Evolutionary conservation across 64 coral and sea anemone species (phyloP).

Genomic region (Pachyseris speciosa): DNA sequence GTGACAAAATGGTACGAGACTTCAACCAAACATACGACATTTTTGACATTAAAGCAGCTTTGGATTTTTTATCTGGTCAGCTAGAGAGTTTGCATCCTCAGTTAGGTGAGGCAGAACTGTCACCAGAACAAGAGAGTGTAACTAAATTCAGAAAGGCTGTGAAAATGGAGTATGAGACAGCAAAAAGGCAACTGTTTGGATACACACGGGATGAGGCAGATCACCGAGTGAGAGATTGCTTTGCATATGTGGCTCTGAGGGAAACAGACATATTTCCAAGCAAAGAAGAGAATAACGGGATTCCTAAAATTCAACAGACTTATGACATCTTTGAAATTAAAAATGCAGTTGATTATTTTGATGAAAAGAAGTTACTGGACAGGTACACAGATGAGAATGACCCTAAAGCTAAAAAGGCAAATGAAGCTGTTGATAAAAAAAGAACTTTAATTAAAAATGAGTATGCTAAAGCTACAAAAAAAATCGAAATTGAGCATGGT

Average conservation of each 20-base stretch:
- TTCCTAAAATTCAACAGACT: not conserved
- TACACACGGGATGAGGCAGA: not conserved
- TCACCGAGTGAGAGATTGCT: too few relatives aligned
- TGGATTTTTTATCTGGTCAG: not conserved
- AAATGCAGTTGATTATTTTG: not conserved
- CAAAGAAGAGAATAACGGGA: not conserved
- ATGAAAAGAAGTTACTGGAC: not conserved
- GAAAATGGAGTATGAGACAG: too few relatives aligned
- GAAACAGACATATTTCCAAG: not conserved
- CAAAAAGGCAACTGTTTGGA: not conserved
- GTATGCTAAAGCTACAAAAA: not conserved
- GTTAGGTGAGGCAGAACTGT: too few relatives aligned
- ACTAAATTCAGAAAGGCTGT: too few relatives aligned
- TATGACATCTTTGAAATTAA: slow-evolving; percentile 10
- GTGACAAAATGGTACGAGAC: too few relatives aligned
- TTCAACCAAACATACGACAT: too few relatives aligned
- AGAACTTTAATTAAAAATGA: not conserved
- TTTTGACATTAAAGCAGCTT: too few relatives aligned
- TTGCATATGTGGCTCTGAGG: not conserved
- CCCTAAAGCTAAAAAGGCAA: not conserved
- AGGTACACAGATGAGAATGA: not conserved
- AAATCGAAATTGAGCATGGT: not conserved
- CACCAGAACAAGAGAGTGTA: too few relatives aligned
- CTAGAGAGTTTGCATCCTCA: not conserved
- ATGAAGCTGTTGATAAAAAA: not conserved